A percentile compares a stretch with the other conserved stretches of the same genome.
Conservation (phyloP, 92 coral and sea anemone species). For the Muricea muricata region DNA sequence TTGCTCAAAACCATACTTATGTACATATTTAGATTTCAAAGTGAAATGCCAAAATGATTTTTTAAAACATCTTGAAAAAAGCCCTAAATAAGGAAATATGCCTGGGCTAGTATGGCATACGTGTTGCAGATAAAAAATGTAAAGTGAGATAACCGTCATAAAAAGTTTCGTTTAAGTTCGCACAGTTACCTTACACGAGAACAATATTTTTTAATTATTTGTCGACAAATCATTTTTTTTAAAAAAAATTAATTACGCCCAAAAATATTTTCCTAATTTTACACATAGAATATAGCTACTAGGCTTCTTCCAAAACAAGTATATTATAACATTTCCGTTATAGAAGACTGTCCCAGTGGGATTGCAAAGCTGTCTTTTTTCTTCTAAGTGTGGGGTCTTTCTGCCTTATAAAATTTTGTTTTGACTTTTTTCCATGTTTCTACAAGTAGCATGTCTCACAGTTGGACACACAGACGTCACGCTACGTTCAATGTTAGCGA, state of each 20-base stretch:
- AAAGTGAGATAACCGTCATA: neutral
- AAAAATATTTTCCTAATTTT: neutral
- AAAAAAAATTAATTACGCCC: neutral
- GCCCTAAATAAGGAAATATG: too few species aligned
- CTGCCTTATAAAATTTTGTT: neutral
- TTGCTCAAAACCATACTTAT: too few species aligned
- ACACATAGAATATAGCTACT: neutral
- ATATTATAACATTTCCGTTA: neutral
- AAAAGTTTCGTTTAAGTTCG: neutral
- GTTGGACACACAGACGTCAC: neutral
- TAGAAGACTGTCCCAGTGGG: conserved; percentile 5
- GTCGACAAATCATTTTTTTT: neutral
- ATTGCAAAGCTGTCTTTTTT: neutral
- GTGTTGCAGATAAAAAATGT: too few species aligned
- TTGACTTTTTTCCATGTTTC: conserved; percentile 7
- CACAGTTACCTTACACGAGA: neutral
- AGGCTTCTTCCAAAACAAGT: neutral
- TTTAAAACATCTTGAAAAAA: too few species aligned
- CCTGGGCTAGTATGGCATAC: too few species aligned
- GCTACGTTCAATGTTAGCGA: conserved; percentile 16
- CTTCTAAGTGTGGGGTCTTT: conserved; percentile 41
- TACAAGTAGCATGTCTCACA: conserved; percentile 39
- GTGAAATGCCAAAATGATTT: too few species aligned
- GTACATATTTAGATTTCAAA: too few species aligned
- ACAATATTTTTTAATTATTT: neutral